Evolutionary conservation across 2,797 vertebrate genomes (phyloP).

Genomic region (Eptatretus atami): DNA sequence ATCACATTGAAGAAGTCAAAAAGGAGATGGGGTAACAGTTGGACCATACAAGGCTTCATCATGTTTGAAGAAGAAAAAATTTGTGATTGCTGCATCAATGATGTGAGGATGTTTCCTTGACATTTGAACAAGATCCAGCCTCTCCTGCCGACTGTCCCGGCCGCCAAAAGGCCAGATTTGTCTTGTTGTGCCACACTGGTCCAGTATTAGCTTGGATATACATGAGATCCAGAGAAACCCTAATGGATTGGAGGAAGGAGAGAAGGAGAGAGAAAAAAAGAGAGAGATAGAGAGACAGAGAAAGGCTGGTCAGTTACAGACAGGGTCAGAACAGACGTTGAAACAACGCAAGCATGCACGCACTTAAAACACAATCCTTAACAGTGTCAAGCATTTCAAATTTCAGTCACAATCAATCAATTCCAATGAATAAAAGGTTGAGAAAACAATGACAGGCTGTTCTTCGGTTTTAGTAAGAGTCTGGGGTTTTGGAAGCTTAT

Average conservation of each 20-base stretch:
- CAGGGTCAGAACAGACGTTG: background rate
- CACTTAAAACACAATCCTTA: no score
- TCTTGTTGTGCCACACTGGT: constrained; percentile 47
- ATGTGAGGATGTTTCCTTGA: constrained; percentile 33
- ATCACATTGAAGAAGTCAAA: constrained; percentile 92
- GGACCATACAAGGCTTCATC: constrained; percentile 67
- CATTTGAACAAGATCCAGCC: constrained; percentile 69
- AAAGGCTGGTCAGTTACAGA: background rate
- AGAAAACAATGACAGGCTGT: no score
- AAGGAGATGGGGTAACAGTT: constrained; percentile 78
- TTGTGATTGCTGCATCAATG: constrained; percentile 74
- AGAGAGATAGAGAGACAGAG: no score
- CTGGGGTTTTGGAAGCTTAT: no score
- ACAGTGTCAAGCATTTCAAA: no score
- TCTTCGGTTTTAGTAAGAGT: no score
- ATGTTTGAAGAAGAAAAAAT: constrained; percentile 95
- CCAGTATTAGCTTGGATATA: constrained; percentile 82
- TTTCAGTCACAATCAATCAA: no score
- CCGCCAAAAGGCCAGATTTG: constrained; percentile 67
- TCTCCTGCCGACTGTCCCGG: constrained; percentile 65
- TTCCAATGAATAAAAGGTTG: no score
- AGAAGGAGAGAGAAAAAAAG: no score
- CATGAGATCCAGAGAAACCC: constrained; percentile 91
- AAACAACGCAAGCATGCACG: no score
- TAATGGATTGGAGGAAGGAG: constrained; percentile 13